phyloP scores from a whole-genome alignment of 2,888 invertebrate genomes.

The Nomada flava region DNA sequence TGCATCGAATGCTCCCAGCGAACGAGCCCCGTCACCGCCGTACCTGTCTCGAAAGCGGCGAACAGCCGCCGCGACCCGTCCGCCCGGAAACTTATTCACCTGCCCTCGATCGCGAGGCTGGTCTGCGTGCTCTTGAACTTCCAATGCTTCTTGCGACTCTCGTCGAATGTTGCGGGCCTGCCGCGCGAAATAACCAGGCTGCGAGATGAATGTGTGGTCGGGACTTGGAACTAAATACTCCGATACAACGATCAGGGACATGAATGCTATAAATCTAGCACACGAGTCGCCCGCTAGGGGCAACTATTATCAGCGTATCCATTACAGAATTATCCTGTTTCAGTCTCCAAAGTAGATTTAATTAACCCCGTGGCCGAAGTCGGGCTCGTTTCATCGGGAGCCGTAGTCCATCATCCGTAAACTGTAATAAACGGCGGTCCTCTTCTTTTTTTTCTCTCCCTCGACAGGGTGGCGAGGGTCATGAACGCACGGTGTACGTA shows the following conservation, averaged over 20 bases:
- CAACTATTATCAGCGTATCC: conserved; percentile 15
- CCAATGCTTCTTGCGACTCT: not conserved
- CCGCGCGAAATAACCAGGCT: not conserved
- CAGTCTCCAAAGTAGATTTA: conserved; percentile 6
- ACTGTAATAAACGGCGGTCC: conserved; percentile 28
- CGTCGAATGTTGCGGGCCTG: not conserved
- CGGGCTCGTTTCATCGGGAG: not conserved
- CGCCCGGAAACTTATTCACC: conserved; percentile 38
- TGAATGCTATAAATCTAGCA: conserved; percentile 8
- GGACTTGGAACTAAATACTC: not conserved
- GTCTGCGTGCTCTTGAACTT: not conserved
- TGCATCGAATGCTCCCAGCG: conserved; percentile 54
- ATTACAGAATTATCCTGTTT: conserved; percentile 1
- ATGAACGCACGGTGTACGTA: conserved; percentile 62
- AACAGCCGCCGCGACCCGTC: conserved; percentile 40
- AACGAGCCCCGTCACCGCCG: conserved; percentile 55
- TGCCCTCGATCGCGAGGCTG: not conserved
- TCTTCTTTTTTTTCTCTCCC: conserved; percentile 10
- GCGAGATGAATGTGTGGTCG: no score
- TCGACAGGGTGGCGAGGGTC: conserved; percentile 51
- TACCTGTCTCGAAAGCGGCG: conserved; percentile 55
- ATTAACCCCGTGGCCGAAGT: conserved; percentile 14
- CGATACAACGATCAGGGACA: not conserved
- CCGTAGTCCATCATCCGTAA: conserved; percentile 44
- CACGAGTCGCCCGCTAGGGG: not conserved